Evolutionary conservation across 2,888 invertebrate species (phyloP).

Genomic region (Drosophila greeni): DNA sequence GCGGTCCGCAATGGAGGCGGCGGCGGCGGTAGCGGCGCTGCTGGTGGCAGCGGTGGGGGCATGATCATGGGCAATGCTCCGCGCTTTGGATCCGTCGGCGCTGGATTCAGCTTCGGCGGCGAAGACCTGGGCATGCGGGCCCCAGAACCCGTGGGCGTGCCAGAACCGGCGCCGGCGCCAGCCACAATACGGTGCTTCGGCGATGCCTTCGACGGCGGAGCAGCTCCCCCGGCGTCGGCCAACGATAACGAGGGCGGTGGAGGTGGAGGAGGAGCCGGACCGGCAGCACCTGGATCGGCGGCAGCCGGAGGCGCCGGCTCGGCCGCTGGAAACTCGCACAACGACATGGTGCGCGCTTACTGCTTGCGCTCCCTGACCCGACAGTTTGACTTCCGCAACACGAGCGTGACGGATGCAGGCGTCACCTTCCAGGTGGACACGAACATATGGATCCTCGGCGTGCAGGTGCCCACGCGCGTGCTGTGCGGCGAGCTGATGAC

Average conservation of each 20-base stretch:
- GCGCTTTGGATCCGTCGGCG: constrained; percentile 2
- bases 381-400: constrained; percentile 86
- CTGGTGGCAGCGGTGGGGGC: constrained; percentile 43
- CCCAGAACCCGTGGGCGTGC: constrained; percentile 79
- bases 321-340: constrained; percentile 50
- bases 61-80: constrained; percentile 26
- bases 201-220: constrained; percentile 44
- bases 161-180: constrained; percentile 69
- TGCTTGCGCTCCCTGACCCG: constrained; percentile 84
- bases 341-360: constrained; percentile 82
- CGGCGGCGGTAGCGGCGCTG: constrained; percentile 46
- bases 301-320: constrained; percentile 5
- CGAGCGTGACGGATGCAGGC: constrained; percentile 87
- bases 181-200: constrained; percentile 33
- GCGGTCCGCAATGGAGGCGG: constrained; percentile 47
- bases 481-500: constrained; percentile 78
- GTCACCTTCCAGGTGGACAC: constrained; percentile 90
- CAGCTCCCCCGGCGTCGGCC: constrained; percentile 8
- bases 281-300: constrained; percentile 39
- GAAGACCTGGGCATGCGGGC: constrained; percentile 75
- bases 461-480: constrained; percentile 87
- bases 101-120: constrained; percentile 18
- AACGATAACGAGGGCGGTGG: constrained; percentile 23
- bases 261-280: constrained; percentile 12
- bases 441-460: constrained; percentile 84